phyloP scores from a whole-genome alignment of 2,888 invertebrate species.

The Parnassius smintheus region DNA sequence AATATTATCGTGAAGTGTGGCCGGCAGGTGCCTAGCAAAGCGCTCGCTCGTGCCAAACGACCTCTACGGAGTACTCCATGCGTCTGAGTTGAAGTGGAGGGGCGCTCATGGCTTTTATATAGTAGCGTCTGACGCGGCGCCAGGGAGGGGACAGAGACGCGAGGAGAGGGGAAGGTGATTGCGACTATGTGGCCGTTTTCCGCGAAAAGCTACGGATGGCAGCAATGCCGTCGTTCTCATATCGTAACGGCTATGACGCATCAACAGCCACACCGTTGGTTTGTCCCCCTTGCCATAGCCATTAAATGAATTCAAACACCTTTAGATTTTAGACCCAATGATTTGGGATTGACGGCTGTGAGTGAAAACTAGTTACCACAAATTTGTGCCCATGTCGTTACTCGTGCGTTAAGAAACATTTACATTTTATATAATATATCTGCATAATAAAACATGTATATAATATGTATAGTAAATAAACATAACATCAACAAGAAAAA shows the following conservation, averaged over 20 bases:
- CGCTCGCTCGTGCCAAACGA: slow-evolving; percentile 82
- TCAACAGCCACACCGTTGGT: slow-evolving; percentile 58
- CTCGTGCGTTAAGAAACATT: slow-evolving; percentile 42
- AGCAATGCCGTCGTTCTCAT: slow-evolving; percentile 58
- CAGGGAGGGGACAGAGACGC: slow-evolving; percentile 42
- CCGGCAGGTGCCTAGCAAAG: slow-evolving; percentile 83
- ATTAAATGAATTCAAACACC: slow-evolving; percentile 38
- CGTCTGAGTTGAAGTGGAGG: slow-evolving; percentile 79
- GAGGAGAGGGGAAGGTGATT: slow-evolving; percentile 36
- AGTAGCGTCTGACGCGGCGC: slow-evolving; percentile 65
- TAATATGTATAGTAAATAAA: background rate
- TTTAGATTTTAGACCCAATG: slow-evolving; percentile 35
- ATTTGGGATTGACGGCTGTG: slow-evolving; percentile 49
- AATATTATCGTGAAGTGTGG: slow-evolving; percentile 74
- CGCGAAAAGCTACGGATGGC: slow-evolving; percentile 73
- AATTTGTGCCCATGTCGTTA: slow-evolving; percentile 28
- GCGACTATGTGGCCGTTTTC: slow-evolving; percentile 72
- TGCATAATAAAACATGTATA: background rate
- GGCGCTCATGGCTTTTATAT: slow-evolving; percentile 74
- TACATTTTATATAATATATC: background rate
- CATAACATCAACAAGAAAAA: slow-evolving; percentile 7
- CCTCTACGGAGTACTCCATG: slow-evolving; percentile 83
- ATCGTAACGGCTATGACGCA: slow-evolving; percentile 66
- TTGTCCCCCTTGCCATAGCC: slow-evolving; percentile 49
- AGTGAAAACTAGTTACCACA: slow-evolving; percentile 39